Conservation (phyloP, 2,888 invertebrate species). For the Marasmarcha lunaedactyla region DNA sequence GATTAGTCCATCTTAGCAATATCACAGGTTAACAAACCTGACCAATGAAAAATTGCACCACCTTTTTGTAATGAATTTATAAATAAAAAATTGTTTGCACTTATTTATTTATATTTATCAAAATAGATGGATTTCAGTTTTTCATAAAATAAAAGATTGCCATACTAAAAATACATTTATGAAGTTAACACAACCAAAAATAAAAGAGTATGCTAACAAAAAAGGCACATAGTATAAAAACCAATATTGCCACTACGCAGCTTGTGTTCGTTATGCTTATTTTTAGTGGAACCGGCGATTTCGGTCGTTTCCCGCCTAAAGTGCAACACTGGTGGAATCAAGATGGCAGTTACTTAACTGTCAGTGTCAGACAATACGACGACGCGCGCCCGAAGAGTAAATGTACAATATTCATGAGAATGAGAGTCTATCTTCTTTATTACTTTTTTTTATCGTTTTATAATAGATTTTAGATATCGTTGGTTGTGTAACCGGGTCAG, state of each 20-base stretch:
- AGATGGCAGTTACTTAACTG: constrained; percentile 7
- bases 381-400: constrained; percentile 15
- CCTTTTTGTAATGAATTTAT: too few species aligned
- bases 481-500: too few species aligned
- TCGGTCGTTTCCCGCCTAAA: constrained; percentile 13
- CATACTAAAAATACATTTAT: too few species aligned
- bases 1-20: too few species aligned
- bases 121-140: too few species aligned
- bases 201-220: too few species aligned
- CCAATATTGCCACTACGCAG: constrained; percentile 31
- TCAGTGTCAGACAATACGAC: constrained; percentile 1
- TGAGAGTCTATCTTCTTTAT: constrained; percentile 23
- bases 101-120: too few species aligned
- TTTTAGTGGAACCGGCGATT: constrained; percentile 31
- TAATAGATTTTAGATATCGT: constrained; percentile 5
- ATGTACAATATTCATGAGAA: constrained; percentile 23
- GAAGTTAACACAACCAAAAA: too few species aligned
- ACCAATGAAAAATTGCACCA: too few species aligned
- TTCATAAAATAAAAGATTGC: too few species aligned
- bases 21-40: too few species aligned
- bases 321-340: constrained; percentile 14
- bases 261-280: constrained; percentile 46
- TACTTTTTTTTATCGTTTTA: constrained; percentile 2
- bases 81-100: too few species aligned
- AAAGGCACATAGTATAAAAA: neutral